Evolutionary conservation across 2,888 invertebrate genomes (phyloP), one percentile per base, ranked within the genome.

Genomic region (Aspidiotus destructor): DNA sequence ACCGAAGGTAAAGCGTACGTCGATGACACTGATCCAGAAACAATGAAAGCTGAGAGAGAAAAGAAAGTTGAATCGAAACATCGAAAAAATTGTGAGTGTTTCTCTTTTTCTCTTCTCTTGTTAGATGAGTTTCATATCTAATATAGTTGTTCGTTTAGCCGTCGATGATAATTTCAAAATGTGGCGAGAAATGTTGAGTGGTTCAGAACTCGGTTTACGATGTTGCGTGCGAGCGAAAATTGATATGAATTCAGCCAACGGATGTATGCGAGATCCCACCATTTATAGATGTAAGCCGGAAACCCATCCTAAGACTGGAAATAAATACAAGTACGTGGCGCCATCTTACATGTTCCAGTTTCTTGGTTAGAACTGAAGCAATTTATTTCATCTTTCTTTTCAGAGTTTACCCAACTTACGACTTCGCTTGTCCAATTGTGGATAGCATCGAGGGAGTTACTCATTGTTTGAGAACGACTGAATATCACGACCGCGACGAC

Each of bases 381-480:
- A 70, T 68, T 55, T 57, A 0, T 64, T 42, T 52, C 41, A 67
- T 64, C 55, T 16, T 53, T 57, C 58, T 63, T 69, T 63, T 65
- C 42, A 95, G 95, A 76, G 97, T 96, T 0, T 99, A 99, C 78
- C 99, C 99, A 28, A 99, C 99, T 0, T 99, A 99, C 76, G 99
- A 99, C 80, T 99, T 99, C 81, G 97, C 99, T 0, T 99, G 99
- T 76, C 99, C 99, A 0, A 96, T 99, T 75, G 98, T 99, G 62
- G 99, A 99, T 79, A 88, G 95, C 15, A 83, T 97, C 62, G 99
- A 99, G 80, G 89, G 91, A 68, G 96, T 99, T 16, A 99, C 99
- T 0, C 99, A 99, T 77, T 93, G 96, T 0, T 80, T 99, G 64
- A 84, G 99, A 62, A 99, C 99, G 0, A 98, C 95, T 80, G 99